Conservation (phyloP, 2,888 invertebrate species). For the Yponomeuta malinellus region DNA sequence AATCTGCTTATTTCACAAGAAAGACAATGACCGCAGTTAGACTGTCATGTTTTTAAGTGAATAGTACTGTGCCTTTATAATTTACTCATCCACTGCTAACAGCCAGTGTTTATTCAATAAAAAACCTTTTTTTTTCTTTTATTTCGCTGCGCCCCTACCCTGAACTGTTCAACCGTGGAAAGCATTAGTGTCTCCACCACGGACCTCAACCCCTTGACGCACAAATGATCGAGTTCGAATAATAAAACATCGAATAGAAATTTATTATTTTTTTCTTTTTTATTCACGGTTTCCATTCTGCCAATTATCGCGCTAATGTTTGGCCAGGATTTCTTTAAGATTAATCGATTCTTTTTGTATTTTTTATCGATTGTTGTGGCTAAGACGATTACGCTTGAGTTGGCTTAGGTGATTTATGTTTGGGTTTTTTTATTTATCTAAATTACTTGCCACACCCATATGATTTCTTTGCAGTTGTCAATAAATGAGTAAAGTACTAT, state of each 20-base stretch:
- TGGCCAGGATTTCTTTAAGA: conserved; percentile 29
- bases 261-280: conserved; percentile 33
- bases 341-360: conserved; percentile 46
- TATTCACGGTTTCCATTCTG: conserved; percentile 16
- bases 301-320: conserved; percentile 32
- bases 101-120: conserved; percentile 27
- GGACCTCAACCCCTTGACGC: conserved; percentile 33
- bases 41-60: not conserved
- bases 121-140: conserved; percentile 32
- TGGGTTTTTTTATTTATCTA: conserved; percentile 22
- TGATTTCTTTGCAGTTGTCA: conserved; percentile 27
- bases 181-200: conserved; percentile 40
- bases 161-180: conserved; percentile 48
- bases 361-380: conserved; percentile 53
- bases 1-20: too few species aligned
- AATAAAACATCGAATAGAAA: conserved; percentile 33
- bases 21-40: too few species aligned
- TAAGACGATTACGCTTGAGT: conserved; percentile 44
- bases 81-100: conserved; percentile 6
- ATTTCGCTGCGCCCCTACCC: conserved; percentile 34
- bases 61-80: not conserved
- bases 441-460: conserved; percentile 44
- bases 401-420: conserved; percentile 35
- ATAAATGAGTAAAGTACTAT: not conserved
- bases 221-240: conserved; percentile 31